phyloP scores from a whole-genome alignment of 2,888 invertebrate species.

The Anodontia alba region DNA sequence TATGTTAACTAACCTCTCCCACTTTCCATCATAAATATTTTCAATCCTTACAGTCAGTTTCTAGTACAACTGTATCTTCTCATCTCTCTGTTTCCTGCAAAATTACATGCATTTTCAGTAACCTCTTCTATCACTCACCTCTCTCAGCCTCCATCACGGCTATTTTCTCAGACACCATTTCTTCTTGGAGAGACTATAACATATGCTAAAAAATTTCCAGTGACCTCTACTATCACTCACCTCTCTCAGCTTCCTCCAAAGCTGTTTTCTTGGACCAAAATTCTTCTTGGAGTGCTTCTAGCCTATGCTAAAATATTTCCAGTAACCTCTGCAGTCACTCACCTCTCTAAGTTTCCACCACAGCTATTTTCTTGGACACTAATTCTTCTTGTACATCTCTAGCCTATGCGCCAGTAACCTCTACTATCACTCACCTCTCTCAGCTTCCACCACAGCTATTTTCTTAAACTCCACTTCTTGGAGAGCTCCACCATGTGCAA shows the following conservation, averaged over 20 bases:
- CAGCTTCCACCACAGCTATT: conserved; percentile 66
- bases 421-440: conserved; percentile 74
- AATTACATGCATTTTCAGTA: too few relatives aligned
- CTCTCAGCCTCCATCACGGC: too few relatives aligned
- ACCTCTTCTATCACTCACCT: too few relatives aligned
- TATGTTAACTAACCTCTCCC: conserved; percentile 77
- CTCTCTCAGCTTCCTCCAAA: conserved; percentile 71
- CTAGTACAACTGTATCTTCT: too few relatives aligned
- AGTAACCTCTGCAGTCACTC: too few relatives aligned
- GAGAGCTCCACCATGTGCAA: conserved; percentile 63
- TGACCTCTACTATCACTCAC: too few relatives aligned
- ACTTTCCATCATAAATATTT: conserved; percentile 65
- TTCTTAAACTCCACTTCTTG: conserved; percentile 71
- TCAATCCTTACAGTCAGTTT: conserved; percentile 68
- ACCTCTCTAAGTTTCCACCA: conserved; percentile 75
- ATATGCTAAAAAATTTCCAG: too few relatives aligned
- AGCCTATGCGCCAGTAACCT: too few relatives aligned
- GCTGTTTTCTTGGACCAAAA: conserved; percentile 69
- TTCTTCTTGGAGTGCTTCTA: conserved; percentile 71
- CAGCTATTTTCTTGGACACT: conserved; percentile 63
- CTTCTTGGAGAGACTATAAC: too few relatives aligned
- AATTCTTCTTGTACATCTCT: conserved; percentile 71
- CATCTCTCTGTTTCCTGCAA: too few relatives aligned
- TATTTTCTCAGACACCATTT: too few relatives aligned
- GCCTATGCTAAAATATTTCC: conserved; percentile 66